These are phyloP conservation scores for Ceratitis capitata DNA, from an alignment of 1,140 invertebrate genomes.

Conservation along the genomic window DNA sequence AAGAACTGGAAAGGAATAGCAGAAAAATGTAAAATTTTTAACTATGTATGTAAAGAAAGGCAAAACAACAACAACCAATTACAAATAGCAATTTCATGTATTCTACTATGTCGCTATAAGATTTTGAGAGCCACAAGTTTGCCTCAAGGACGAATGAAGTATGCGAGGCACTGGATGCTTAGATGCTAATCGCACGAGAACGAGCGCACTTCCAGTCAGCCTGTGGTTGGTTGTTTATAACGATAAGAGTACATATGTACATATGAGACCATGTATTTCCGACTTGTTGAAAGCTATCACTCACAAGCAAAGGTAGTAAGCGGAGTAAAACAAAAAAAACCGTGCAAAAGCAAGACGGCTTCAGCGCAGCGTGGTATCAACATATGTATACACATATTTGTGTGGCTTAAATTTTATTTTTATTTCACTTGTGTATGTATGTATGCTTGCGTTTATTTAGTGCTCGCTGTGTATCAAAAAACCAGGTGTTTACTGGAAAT, in stretches of 20 bases:
- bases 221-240: background rate
- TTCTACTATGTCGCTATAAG: background rate
- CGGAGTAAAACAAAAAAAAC: too few relatives aligned
- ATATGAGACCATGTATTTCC: background rate
- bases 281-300: conserved; percentile 20
- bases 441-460: background rate
- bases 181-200: background rate
- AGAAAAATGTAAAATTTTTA: background rate
- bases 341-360: background rate
- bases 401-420: background rate
- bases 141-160: conserved; percentile 2
- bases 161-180: background rate
- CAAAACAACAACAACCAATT: background rate
- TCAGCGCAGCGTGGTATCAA: background rate
- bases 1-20: conserved; percentile 7
- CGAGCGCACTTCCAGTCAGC: background rate
- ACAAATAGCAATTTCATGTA: background rate
- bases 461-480: background rate
- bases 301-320: background rate
- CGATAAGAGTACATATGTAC: too few relatives aligned
- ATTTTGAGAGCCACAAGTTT: background rate
- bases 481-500: conserved; percentile 13
- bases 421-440: background rate
- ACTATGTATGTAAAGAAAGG: background rate
- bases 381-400: background rate